These are phyloP conservation scores for Passer domesticus DNA, from an alignment of 2,113 vertebrate species.

Conservation along the genomic window DNA sequence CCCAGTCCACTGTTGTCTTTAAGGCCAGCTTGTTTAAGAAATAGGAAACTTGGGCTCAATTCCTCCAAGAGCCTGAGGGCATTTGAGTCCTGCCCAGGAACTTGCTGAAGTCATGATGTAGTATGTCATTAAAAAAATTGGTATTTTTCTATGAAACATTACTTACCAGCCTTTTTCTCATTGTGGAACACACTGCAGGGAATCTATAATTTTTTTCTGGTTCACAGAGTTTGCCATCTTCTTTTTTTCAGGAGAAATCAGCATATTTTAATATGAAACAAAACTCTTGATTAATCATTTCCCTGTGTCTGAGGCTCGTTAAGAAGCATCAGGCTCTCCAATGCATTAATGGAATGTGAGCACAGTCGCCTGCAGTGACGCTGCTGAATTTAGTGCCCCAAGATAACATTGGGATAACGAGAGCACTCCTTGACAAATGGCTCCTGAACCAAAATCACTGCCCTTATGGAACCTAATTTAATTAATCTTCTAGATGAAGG, in stretches of 20 bases:
- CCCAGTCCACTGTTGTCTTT: background rate
- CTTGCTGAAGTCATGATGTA: background rate
- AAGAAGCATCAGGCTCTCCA: slow-evolving; percentile 40
- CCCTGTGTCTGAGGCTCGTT: slow-evolving; percentile 2
- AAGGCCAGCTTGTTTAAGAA: background rate
- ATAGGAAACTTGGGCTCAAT: background rate
- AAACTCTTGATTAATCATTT: slow-evolving; percentile 42
- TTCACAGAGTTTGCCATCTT: background rate
- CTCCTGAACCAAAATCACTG: slow-evolving; percentile 30
- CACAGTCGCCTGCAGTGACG: background rate
- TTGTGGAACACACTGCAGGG: background rate
- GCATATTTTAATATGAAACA: slow-evolving; percentile 52
- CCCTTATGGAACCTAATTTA: slow-evolving; percentile 29
- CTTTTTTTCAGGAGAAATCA: slow-evolving; percentile 21
- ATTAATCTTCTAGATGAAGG: slow-evolving; percentile 44
- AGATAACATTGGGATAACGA: slow-evolving; percentile 47
- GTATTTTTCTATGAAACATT: background rate
- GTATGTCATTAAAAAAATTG: background rate
- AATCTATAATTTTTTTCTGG: background rate
- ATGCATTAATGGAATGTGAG: slow-evolving; percentile 39
- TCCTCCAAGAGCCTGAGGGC: background rate
- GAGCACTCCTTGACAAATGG: slow-evolving; percentile 24
- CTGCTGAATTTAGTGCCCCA: slow-evolving; percentile 24
- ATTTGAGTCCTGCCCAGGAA: background rate
- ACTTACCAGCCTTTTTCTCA: background rate